Evolutionary conservation across 2,888 invertebrate genomes (phyloP), one percentile per base, ranked within the genome.

Genomic region (Drosophila flavopinicola): DNA sequence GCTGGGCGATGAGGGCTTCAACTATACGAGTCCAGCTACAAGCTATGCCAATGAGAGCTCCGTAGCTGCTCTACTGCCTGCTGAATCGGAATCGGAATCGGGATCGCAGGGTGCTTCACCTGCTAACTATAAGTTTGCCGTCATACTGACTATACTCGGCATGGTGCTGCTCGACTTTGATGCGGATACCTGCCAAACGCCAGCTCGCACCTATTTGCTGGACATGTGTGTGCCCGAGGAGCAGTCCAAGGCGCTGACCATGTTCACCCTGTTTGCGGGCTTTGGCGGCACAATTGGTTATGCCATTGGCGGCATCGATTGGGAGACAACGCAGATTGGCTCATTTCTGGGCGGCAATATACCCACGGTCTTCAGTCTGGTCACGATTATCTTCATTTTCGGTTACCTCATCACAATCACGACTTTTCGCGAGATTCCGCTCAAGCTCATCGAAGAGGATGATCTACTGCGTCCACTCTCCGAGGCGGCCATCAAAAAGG

Each of bases 131-230:
- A 89, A 91, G 63, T 90, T 63, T 59, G 92, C 92, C n/a, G 90
- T 92, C 1, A 88, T 92, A 41, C 90, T 94, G 33, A 94, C 94
- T 0, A 92, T 94, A 7, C 65, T 94, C 4, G 94, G 94, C 13
- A 93, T 93, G 48, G 92, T 94, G 1, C 75, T 94, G 52, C 78
- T 94, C 63, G 94, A 94, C 79, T 94, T 94, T 75, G 92, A 93
- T 88, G 93, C 94, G 13, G 94, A 94, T 82, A 93, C 94, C 1
- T 94, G 94, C 68, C 94, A 94, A 85, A 93, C 93, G 35, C 94
- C 94, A 0, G 92, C 93, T 1, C 90, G 94, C 66, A 93, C 94
- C 6, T 94, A 94, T 86, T 88, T 94, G 49, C 88, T 94, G 38
- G 94, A 94, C 71, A 92, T 94, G 59, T 93, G 93, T 30, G 87